Percentiles rank a stretch among this genome's conserved stretches.
Conservation (phyloP, 1,140 invertebrate species). For the Tetraneura akinire region DNA sequence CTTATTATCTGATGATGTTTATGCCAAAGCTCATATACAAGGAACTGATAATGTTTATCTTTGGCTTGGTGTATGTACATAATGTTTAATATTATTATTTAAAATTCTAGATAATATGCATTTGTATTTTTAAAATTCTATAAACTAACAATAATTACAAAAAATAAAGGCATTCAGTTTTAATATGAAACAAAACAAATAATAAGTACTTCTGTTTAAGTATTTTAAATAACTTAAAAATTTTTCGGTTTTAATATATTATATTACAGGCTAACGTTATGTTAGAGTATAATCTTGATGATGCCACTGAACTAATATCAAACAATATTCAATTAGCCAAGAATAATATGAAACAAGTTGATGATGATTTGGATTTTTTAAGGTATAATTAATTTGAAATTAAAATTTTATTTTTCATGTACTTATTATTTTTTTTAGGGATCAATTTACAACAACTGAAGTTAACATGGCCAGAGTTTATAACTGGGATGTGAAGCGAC, state of each 20-base stretch:
- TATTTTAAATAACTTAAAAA: constrained; percentile 1
- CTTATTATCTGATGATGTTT: constrained; percentile 93
- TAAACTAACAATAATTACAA: background rate
- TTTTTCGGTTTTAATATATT: too few species aligned
- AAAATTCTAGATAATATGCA: too few species aligned
- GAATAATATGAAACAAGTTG: constrained; percentile 63
- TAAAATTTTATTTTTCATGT: background rate
- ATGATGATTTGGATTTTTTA: constrained; percentile 48
- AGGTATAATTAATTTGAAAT: constrained; percentile 1
- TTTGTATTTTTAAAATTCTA: too few species aligned
- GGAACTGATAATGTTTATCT: constrained; percentile 92
- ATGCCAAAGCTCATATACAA: constrained; percentile 82
- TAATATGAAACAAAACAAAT: too few species aligned
- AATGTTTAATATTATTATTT: background rate
- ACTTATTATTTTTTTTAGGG: constrained; percentile 64
- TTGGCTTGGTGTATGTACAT: constrained; percentile 83
- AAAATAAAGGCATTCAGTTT: too few species aligned
- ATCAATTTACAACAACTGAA: constrained; percentile 97
- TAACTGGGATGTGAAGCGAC: constrained; percentile 35
- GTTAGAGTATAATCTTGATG: constrained; percentile 93
- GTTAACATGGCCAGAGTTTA: constrained; percentile 87
- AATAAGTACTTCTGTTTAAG: too few species aligned
- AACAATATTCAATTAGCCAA: constrained; percentile 88
- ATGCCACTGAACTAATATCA: constrained; percentile 82
- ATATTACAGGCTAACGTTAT: constrained; percentile 87